Percentiles rank a stretch among this genome's conserved stretches.
These are phyloP conservation scores for Euwallacea fornicatus DNA, from an alignment of 1,140 invertebrate genomes.

Conservation along the genomic window DNA sequence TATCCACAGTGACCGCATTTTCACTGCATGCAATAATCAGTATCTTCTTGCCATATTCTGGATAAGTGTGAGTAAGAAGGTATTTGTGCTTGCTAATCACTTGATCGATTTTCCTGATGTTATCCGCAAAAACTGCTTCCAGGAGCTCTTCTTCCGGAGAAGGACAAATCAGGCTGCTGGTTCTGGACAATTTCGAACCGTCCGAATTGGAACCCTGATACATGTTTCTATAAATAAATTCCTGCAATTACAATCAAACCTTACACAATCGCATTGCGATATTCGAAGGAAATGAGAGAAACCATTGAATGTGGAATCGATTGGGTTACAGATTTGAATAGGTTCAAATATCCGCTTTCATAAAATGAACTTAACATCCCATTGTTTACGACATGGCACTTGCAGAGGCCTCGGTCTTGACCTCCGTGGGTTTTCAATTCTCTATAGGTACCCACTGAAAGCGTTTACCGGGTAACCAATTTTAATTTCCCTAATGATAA, in stretches of 20 bases:
- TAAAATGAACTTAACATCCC: not conserved
- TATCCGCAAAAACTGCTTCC: conserved; percentile 39
- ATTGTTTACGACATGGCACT: not conserved
- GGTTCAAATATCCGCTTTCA: not conserved
- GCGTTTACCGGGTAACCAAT: not conserved
- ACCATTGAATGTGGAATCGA: not conserved
- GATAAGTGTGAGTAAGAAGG: conserved; percentile 36
- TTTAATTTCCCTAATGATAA: conserved; percentile 22
- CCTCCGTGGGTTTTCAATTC: not conserved
- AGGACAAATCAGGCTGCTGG: conserved; percentile 44
- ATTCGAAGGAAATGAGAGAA: not conserved
- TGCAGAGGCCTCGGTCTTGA: not conserved
- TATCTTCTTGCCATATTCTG: conserved; percentile 41
- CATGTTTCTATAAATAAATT: conserved; percentile 12
- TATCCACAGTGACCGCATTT: conserved; percentile 33
- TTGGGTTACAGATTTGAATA: not conserved
- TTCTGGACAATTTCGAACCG: conserved; percentile 27
- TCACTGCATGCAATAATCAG: conserved; percentile 43
- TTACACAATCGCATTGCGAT: not conserved
- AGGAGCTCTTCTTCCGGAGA: conserved; percentile 42
- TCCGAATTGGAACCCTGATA: conserved; percentile 14
- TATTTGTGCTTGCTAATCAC: conserved; percentile 31
- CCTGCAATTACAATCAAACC: not conserved
- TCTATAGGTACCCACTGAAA: not conserved
- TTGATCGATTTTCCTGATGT: conserved; percentile 35